A percentile compares a stretch with the other conserved stretches of the same genome.
These are phyloP conservation scores for Synanthedon formicaeformis DNA, from an alignment of 2,888 invertebrate species.

Conservation along the genomic window DNA sequence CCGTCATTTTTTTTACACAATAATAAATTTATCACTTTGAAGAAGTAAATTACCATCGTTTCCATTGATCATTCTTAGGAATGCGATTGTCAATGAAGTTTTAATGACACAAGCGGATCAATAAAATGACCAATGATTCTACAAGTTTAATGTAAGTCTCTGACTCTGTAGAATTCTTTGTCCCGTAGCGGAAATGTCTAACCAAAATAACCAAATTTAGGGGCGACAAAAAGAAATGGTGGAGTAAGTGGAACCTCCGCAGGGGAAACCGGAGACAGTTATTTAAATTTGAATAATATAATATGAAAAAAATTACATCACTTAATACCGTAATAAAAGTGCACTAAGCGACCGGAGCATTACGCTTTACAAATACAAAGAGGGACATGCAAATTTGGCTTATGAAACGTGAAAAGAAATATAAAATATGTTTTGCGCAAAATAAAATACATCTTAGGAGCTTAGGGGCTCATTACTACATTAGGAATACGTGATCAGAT, in stretches of 20 bases:
- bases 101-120: not conserved
- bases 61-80: too few relatives aligned
- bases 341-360: conserved; percentile 70
- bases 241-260: conserved; percentile 51
- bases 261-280: conserved; percentile 71
- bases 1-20: too few relatives aligned
- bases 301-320: conserved; percentile 73
- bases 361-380: conserved; percentile 60
- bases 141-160: not conserved
- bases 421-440: conserved; percentile 61
- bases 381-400: conserved; percentile 64
- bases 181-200: conserved; percentile 44
- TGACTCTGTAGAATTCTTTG: conserved; percentile 24
- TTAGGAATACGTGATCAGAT: conserved; percentile 64
- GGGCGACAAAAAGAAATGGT: conserved; percentile 61
- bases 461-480: conserved; percentile 63
- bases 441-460: conserved; percentile 62
- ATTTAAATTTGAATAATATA: conserved; percentile 74
- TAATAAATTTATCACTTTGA: too few relatives aligned
- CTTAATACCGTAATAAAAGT: conserved; percentile 73
- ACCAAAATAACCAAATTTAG: conserved; percentile 61
- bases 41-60: too few relatives aligned
- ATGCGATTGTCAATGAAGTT: too few relatives aligned
- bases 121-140: not conserved
- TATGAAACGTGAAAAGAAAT: conserved; percentile 70